phyloP scores from a whole-genome alignment of 1,140 invertebrate genomes.

The Apis laboriosa region DNA sequence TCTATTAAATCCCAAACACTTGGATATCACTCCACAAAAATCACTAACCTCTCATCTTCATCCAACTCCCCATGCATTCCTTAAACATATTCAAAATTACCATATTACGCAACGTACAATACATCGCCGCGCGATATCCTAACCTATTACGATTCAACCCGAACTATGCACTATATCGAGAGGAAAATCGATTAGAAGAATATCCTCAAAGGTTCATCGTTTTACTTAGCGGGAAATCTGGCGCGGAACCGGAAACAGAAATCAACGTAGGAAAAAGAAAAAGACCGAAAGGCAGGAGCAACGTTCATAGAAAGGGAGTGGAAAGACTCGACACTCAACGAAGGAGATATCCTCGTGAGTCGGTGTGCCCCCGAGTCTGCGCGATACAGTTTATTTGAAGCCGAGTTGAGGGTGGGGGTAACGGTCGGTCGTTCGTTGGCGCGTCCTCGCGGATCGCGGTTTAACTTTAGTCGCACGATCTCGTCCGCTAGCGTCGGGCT shows the following conservation, averaged over 20 bases:
- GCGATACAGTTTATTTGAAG: constrained; percentile 74
- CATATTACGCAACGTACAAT: not conserved
- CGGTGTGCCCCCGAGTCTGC: constrained; percentile 57
- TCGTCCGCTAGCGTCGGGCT: constrained; percentile 74
- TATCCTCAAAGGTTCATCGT: not conserved
- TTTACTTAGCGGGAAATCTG: constrained; percentile 35
- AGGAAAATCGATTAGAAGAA: constrained; percentile 21
- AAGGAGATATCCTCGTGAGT: constrained; percentile 23
- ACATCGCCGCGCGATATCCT: not conserved
- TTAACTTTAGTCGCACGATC: constrained; percentile 77
- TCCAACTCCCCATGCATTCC: not conserved
- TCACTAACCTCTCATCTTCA: not conserved
- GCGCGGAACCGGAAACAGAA: constrained; percentile 49
- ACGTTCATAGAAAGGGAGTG: constrained; percentile 42
- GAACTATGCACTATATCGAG: not conserved
- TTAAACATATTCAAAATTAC: not conserved
- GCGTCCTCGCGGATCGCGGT: constrained; percentile 70
- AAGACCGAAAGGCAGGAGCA: not conserved
- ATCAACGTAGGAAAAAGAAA: constrained; percentile 3
- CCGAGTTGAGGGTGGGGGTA: constrained; percentile 67
- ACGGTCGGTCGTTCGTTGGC: constrained; percentile 41
- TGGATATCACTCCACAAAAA: no score
- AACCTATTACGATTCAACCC: not conserved
- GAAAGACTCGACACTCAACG: not conserved
- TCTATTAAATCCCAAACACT: no score